Evolutionary conservation across 2,888 invertebrate species (phyloP), one percentile per base, ranked within the genome.

Genomic region (Eustalomyia histrio): DNA sequence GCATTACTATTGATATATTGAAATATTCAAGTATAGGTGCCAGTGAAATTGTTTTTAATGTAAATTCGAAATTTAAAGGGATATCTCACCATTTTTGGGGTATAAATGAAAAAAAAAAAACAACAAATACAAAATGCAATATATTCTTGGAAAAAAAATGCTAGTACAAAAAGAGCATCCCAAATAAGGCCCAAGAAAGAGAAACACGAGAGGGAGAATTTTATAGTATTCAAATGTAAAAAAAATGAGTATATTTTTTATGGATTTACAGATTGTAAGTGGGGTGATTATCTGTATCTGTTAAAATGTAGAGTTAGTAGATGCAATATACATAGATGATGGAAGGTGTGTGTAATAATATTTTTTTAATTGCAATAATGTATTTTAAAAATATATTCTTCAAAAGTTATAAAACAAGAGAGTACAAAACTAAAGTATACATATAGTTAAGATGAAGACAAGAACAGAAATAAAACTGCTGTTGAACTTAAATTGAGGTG

Each of bases 221-320:
- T 6, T 29, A 29, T 29, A 29, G 9, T 6, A n/a, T 18, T 9
- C 17, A 33, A 35, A 33, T 16, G 39, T 12, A 39, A 47, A 47
- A 17, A 52, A 8, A 61, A 24, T 47, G 61, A 61, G 43, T n/a
- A 47, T 53, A 53, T 53, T 21, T 53, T 21, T 24, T 55, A 39
- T 69, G 60, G 21, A 50, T 60, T 29, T 76, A 35, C 17, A 78
- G 24, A 61, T 80, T 47, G 17, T 43, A 14, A 63, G 72, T 79
- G 79, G 80, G 80, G 79, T 81, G 80, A 79, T 83, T 83, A 81
- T 83, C 73, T 83, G 83, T 83, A 83, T 83, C 83, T 81, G 64
- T 60, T 47, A 72, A 76, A 63, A 68, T 55, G 53, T 55, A 47
- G 16, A 67, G 43, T 52, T 17, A 53, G 47, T 53, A 64, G 57